Evolutionary conservation across 1,140 invertebrate genomes (phyloP).

Genomic region (Saccostrea echinata): DNA sequence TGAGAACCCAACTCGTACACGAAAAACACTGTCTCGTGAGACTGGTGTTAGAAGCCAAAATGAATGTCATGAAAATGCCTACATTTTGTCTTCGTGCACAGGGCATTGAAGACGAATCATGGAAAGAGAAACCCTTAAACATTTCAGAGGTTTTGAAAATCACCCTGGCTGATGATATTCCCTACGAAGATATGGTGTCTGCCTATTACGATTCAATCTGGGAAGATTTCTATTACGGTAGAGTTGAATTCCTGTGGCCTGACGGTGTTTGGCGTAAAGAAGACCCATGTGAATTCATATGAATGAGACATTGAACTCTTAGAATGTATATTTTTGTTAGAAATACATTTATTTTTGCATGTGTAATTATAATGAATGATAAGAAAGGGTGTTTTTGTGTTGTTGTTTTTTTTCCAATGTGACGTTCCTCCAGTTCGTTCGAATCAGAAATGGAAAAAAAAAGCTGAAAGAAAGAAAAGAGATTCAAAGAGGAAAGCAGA

Average conservation of each 20-base stretch:
- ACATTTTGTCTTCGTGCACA: conserved; percentile 1
- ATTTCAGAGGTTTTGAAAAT: background rate
- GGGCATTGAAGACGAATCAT: background rate
- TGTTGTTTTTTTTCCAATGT: no score
- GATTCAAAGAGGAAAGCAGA: no score
- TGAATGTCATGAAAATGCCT: background rate
- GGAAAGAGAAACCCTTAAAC: background rate
- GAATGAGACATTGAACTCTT: no score
- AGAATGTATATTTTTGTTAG: no score
- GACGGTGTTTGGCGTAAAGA: background rate
- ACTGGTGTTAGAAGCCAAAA: background rate
- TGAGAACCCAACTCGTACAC: background rate
- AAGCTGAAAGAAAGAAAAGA: no score
- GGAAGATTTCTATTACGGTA: background rate
- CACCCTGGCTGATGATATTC: background rate
- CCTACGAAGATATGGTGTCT: background rate
- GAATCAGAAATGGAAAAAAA: no score
- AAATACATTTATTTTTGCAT: no score
- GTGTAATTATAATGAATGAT: no score
- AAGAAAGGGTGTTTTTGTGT: no score
- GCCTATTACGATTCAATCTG: background rate
- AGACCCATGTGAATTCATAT: background rate
- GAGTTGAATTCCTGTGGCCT: background rate
- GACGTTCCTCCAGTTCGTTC: no score
- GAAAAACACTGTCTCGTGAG: background rate